These are phyloP conservation scores for Heloderma charlesbogerti DNA, from an alignment of 2,113 vertebrate genomes.

Conservation along the genomic window DNA sequence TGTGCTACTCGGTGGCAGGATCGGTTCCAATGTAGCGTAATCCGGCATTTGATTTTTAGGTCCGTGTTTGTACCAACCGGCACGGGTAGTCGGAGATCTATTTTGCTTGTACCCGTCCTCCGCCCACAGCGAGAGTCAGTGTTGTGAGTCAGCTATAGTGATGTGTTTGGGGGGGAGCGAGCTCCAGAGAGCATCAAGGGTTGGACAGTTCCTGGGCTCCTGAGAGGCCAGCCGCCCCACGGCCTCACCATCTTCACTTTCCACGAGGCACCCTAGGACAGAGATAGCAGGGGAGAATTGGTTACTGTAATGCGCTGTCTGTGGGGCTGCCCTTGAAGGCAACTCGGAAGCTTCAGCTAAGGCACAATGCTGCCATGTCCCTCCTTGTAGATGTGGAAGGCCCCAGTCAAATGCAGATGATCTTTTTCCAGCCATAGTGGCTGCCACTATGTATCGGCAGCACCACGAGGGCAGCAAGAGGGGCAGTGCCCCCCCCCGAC, in stretches of 20 bases:
- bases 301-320: background rate
- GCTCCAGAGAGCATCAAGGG: background rate
- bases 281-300: background rate
- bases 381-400: too few relatives aligned
- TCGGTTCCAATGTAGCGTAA: constrained; percentile 57
- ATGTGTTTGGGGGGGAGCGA: background rate
- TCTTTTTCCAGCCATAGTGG: too few relatives aligned
- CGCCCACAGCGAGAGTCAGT: background rate
- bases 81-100: accelerated
- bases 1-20: constrained; percentile 53
- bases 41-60: constrained; percentile 73
- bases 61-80: constrained; percentile 72
- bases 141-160: accelerated
- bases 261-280: background rate
- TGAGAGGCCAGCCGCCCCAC: too few relatives aligned
- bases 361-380: background rate
- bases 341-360: background rate
- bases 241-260: background rate
- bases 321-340: background rate
- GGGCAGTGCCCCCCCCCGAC: too few relatives aligned
- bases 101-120: background rate
- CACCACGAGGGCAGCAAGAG: too few relatives aligned
- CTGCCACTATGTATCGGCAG: too few relatives aligned
- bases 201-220: too few relatives aligned
- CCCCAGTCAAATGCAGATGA: too few relatives aligned